Conservation (phyloP, 2,113 vertebrate genomes). For the Sapajus apella region DNA sequence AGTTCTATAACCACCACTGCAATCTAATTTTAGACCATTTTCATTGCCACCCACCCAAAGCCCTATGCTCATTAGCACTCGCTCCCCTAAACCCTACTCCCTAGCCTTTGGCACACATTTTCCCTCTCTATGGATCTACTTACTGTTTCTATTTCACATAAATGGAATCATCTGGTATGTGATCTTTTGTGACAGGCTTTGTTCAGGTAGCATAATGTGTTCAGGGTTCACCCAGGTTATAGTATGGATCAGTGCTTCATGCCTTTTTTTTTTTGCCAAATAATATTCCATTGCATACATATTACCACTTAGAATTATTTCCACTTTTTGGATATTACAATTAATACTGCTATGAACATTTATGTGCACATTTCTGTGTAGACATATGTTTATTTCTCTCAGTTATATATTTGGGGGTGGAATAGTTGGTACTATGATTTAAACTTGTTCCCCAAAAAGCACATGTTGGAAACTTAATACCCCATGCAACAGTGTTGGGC, state of each 20-base stretch:
- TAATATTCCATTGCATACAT: neutral
- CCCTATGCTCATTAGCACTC: too few relatives aligned
- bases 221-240: neutral
- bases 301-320: neutral
- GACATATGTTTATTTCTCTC: neutral
- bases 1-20: neutral
- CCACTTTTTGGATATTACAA: neutral
- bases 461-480: neutral
- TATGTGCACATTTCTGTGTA: neutral
- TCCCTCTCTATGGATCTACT: neutral
- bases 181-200: neutral
- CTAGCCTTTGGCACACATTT: neutral
- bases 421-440: neutral
- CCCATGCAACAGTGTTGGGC: neutral
- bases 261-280: too few relatives aligned
- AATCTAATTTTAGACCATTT: neutral
- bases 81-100: accelerated
- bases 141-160: neutral
- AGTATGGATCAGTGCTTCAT: too few relatives aligned
- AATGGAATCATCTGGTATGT: too few relatives aligned
- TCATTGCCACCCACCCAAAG: too few relatives aligned
- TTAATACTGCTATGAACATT: neutral
- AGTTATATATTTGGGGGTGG: too few relatives aligned
- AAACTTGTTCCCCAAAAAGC: neutral
- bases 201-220: too few relatives aligned